These are phyloP conservation scores for Pachyseris speciosa DNA, from an alignment of 64 coral and sea anemone genomes.

Conservation along the genomic window DNA sequence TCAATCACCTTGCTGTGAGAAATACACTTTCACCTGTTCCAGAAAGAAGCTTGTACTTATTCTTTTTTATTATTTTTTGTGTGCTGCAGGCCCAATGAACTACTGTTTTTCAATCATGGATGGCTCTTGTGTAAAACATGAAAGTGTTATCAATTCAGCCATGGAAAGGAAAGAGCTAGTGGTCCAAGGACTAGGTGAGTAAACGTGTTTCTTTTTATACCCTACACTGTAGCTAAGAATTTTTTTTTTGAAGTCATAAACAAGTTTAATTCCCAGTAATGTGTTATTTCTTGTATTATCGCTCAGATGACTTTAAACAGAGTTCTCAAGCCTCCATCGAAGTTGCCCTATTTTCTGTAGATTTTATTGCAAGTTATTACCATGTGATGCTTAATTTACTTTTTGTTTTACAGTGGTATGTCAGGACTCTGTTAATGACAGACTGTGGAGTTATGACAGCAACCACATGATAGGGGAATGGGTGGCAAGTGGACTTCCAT, in stretches of 20 bases:
- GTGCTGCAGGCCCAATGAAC: slow-evolving; percentile 65
- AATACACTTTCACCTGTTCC: too few relatives aligned
- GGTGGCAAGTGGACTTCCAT: slow-evolving; percentile 61
- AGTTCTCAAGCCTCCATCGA: too few relatives aligned
- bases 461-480: slow-evolving; percentile 72
- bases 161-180: slow-evolving; percentile 46
- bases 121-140: slow-evolving; percentile 48
- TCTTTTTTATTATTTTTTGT: too few relatives aligned
- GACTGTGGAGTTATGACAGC: slow-evolving; percentile 82
- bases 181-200: slow-evolving; percentile 68
- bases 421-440: slow-evolving; percentile 69
- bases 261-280: too few relatives aligned
- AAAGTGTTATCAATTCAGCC: slow-evolving; percentile 67
- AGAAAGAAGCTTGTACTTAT: too few relatives aligned
- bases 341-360: too few relatives aligned
- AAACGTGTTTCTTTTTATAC: not conserved
- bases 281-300: too few relatives aligned
- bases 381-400: not conserved
- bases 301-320: not conserved
- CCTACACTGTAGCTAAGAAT: not conserved
- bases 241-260: too few relatives aligned
- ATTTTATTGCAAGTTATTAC: not conserved
- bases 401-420: slow-evolving; percentile 66
- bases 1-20: too few relatives aligned
- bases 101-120: slow-evolving; percentile 91